Conservation (phyloP, 2,888 invertebrate genomes). For the Drosophila prostipennis region DNA sequence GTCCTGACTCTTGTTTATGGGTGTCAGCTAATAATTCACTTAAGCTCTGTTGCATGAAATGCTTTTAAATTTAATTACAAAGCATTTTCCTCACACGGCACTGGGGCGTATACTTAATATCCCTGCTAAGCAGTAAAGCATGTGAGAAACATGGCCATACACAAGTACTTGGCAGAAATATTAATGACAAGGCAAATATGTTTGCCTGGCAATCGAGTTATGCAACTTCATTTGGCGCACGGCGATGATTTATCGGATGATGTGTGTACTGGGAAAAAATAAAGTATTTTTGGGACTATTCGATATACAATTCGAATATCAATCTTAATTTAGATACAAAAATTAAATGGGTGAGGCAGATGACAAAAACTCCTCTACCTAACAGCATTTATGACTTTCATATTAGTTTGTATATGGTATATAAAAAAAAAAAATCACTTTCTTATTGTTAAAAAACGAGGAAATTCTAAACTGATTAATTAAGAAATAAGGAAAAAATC, state of each 20-base stretch:
- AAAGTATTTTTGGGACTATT: background rate
- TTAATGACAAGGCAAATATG: conserved; percentile 66
- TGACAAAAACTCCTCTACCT: no score
- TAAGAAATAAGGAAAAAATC: no score
- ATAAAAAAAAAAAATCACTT: no score
- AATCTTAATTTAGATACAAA: background rate
- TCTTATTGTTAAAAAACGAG: no score
- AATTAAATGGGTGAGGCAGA: background rate
- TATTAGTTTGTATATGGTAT: no score
- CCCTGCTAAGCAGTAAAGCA: conserved; percentile 12
- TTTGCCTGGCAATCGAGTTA: conserved; percentile 48
- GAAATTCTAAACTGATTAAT: no score
- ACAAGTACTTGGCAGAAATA: conserved; percentile 39
- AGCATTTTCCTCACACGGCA: conserved; percentile 28
- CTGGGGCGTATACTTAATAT: conserved; percentile 32
- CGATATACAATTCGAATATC: no score
- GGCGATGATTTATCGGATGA: conserved; percentile 51
- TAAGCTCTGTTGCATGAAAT: conserved; percentile 42
- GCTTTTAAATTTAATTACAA: conserved; percentile 66
- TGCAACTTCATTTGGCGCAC: conserved; percentile 45
- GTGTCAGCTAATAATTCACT: conserved; percentile 51
- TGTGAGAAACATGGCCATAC: conserved; percentile 11
- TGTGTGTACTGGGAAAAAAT: conserved; percentile 3
- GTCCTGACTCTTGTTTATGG: conserved; percentile 36
- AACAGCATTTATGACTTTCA: no score